phyloP scores from a whole-genome alignment of 2,113 vertebrate genomes.

The Psittacula cyanocephala region DNA sequence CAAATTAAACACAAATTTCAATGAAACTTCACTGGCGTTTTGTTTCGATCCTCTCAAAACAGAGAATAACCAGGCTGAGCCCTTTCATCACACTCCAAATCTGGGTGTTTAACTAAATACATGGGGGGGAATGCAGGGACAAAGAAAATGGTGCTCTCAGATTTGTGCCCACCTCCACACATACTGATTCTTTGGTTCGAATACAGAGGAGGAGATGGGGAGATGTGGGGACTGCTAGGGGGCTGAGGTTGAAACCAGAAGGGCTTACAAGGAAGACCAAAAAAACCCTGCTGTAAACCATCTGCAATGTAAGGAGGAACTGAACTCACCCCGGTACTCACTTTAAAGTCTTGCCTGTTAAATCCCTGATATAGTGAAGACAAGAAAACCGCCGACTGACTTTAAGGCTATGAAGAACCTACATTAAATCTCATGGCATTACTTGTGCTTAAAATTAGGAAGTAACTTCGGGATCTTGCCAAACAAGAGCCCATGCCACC shows the following conservation, averaged over 20 bases:
- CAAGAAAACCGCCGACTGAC: neutral
- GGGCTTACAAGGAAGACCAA: neutral
- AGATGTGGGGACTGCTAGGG: neutral
- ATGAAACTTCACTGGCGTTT: neutral
- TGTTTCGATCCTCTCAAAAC: neutral
- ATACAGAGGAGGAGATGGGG: neutral
- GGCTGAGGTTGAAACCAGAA: neutral
- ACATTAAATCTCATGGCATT: neutral
- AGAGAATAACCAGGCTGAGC: neutral
- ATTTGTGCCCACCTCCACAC: neutral
- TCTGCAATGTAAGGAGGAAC: neutral
- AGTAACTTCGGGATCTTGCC: neutral
- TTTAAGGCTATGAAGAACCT: neutral
- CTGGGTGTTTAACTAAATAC: neutral
- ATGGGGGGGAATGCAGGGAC: fast-evolving
- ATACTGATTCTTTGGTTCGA: neutral
- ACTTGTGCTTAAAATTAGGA: neutral
- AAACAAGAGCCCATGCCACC: neutral
- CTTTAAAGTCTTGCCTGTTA: neutral
- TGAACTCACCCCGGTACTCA: neutral
- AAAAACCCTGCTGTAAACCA: neutral
- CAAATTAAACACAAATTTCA: conserved; percentile 3
- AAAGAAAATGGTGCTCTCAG: neutral
- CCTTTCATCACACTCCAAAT: neutral
- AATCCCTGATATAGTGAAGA: neutral